phyloP scores from a whole-genome alignment of 1,140 invertebrate genomes.

The Microplitis demolitor region DNA sequence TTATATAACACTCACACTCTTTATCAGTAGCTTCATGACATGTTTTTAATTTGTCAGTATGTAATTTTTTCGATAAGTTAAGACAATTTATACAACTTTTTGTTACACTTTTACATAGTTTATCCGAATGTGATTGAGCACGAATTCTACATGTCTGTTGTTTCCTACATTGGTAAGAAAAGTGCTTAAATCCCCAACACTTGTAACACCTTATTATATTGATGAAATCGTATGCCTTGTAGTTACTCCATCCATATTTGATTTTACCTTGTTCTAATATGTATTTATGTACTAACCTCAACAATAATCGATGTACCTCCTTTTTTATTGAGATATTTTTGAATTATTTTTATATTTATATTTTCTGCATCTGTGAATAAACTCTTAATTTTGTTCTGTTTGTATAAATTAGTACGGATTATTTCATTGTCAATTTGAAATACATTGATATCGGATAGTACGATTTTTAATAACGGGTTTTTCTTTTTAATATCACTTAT shows the following conservation, averaged over 20 bases:
- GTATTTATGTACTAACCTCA: background rate
- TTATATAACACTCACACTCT: background rate
- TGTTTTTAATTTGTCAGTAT: background rate
- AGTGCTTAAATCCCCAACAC: background rate
- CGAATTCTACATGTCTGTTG: background rate
- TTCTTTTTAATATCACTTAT: background rate
- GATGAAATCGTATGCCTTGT: background rate
- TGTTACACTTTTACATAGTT: background rate
- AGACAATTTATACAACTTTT: constrained; percentile 11
- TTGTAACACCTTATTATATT: background rate
- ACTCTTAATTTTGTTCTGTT: background rate
- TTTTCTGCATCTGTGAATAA: background rate
- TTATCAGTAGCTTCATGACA: constrained; percentile 4
- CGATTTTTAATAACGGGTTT: background rate
- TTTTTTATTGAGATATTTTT: background rate
- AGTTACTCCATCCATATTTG: background rate
- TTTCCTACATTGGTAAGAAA: background rate
- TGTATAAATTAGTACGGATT: background rate
- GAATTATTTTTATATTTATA: background rate
- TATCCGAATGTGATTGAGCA: background rate
- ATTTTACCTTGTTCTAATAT: background rate
- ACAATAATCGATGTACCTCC: background rate
- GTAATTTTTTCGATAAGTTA: background rate
- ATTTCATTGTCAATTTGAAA: background rate
- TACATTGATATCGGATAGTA: background rate